phyloP scores from a whole-genome alignment of 2,113 vertebrate genomes.

The Tichodroma muraria region DNA sequence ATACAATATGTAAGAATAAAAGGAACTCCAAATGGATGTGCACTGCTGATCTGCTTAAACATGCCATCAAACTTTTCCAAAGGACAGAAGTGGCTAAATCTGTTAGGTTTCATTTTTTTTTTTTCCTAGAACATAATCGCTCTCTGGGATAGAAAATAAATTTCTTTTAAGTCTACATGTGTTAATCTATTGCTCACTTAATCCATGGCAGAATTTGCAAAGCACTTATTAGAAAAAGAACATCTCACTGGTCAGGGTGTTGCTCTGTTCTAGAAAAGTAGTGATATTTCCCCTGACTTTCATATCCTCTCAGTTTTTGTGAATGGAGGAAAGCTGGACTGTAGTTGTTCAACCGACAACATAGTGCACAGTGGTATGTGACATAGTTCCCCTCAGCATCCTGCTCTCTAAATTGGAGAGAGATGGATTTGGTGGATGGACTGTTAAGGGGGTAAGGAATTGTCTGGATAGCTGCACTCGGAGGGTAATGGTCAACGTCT shows the following conservation, averaged over 20 bases:
- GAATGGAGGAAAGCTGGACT: not conserved
- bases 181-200: not conserved
- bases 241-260: not conserved
- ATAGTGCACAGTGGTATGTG: not conserved
- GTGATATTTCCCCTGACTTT: not conserved
- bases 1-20: not conserved
- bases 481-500: not conserved
- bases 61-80: not conserved
- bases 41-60: not conserved
- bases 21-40: not conserved
- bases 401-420: not conserved
- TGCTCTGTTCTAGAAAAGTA: not conserved
- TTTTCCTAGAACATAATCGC: not conserved
- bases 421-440: not conserved
- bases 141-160: not conserved
- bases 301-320: not conserved
- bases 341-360: not conserved
- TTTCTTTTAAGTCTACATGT: not conserved
- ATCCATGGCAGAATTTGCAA: not conserved
- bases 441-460: not conserved
- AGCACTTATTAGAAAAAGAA: not conserved
- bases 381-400: rapidly evolving
- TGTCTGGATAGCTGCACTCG: not conserved
- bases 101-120: not conserved
- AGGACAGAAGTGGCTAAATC: not conserved